A percentile compares a stretch with the other conserved stretches of the same genome.
Conservation (phyloP, 2,113 vertebrate species). For the Chloropsis cyanopogon region DNA sequence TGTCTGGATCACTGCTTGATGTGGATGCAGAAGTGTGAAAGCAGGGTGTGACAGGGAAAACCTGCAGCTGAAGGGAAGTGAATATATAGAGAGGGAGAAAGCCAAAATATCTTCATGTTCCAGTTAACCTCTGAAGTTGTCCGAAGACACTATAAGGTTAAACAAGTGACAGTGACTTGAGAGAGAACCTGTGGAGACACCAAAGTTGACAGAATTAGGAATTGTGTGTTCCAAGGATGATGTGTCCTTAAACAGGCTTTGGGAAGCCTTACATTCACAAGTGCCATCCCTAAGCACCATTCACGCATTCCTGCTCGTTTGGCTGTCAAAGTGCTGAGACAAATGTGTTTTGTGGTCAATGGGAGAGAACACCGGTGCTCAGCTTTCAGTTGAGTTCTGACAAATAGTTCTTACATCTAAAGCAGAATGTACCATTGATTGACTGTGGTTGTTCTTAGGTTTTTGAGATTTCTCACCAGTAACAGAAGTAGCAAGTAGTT, state of each 20-base stretch:
- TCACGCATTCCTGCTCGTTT: background rate
- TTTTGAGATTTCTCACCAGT: background rate
- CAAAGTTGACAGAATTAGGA: slow-evolving; percentile 43
- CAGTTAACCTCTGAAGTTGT: slow-evolving; percentile 28
- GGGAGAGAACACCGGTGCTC: background rate
- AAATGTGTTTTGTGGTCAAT: background rate
- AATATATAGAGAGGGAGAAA: background rate
- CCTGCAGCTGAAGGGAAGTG: background rate
- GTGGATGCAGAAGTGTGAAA: background rate
- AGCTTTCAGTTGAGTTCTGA: background rate
- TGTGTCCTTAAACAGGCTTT: slow-evolving; percentile 16
- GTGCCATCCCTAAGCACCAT: background rate
- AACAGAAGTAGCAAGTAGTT: background rate
- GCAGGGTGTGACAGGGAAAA: background rate
- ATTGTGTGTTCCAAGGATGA: slow-evolving; percentile 29
- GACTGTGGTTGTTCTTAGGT: background rate
- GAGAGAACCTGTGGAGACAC: slow-evolving; percentile 19
- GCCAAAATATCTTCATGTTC: slow-evolving; percentile 19
- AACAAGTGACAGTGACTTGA: slow-evolving; percentile 49
- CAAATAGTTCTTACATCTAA: background rate
- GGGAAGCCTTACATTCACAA: background rate
- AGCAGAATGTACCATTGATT: background rate
- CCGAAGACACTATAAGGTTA: background rate
- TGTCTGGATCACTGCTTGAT: fast-evolving
- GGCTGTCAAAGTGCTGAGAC: background rate